Percentiles rank a stretch among this genome's conserved stretches.
Conservation (phyloP, 2,797 vertebrate species). For the Megaceryle alcyon region DNA sequence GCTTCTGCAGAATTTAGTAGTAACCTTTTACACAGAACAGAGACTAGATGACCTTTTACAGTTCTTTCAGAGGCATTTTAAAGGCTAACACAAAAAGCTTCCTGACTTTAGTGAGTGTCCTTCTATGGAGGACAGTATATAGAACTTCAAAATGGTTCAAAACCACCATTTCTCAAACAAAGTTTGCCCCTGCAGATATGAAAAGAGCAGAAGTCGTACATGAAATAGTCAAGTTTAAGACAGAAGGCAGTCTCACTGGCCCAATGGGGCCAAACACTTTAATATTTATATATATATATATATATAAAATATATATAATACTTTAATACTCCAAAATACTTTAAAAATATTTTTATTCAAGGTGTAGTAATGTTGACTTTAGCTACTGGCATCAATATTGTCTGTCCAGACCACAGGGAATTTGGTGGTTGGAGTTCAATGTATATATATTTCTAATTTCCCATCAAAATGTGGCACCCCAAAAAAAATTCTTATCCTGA, state of each 20-base stretch:
- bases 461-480: not conserved
- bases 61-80: not conserved
- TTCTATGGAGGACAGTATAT: not conserved
- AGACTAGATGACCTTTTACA: not conserved
- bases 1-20: not conserved
- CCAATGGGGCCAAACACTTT: not conserved
- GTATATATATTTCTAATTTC: not conserved
- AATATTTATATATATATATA: no score
- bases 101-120: not conserved
- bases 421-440: not conserved
- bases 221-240: not conserved
- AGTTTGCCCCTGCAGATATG: not conserved
- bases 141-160: not conserved
- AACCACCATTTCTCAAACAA: not conserved
- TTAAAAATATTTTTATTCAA: not conserved
- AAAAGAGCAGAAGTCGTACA: not conserved
- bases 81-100: not conserved
- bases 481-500: not conserved
- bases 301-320: no score
- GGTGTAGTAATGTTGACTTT: not conserved
- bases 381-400: not conserved
- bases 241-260: not conserved
- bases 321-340: not conserved
- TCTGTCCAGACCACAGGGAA: not conserved
- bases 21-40: not conserved